Conservation (phyloP, 92 coral and sea anemone species). For the Epizoanthus illoricatus region DNA sequence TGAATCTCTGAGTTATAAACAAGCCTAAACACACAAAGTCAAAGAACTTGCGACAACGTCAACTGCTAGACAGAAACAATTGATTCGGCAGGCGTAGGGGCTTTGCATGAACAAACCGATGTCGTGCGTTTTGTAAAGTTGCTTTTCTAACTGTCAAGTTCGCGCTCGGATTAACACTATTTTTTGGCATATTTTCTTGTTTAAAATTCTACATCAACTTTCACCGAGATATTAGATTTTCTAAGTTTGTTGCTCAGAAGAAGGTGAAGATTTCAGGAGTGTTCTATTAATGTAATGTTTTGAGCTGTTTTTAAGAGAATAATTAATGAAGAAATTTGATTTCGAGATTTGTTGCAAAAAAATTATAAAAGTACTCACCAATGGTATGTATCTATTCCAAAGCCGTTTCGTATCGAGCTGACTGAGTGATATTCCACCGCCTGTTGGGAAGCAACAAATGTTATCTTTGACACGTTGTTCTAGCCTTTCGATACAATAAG, state of each 20-base stretch:
- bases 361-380: too few species aligned
- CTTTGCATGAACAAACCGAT: slow-evolving; percentile 8
- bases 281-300: neutral
- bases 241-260: neutral
- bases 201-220: neutral
- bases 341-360: too few species aligned
- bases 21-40: slow-evolving; percentile 18
- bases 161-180: slow-evolving; percentile 2
- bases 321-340: neutral
- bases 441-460: slow-evolving; percentile 5
- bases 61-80: slow-evolving; percentile 38
- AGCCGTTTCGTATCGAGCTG: neutral
- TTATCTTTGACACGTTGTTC: slow-evolving; percentile 37
- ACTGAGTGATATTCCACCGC: neutral
- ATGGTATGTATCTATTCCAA: too few species aligned
- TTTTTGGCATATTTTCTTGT: neutral
- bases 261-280: neutral
- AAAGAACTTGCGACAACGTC: slow-evolving; percentile 17
- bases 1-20: neutral
- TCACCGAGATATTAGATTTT: too few species aligned
- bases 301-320: slow-evolving; percentile 9
- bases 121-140: neutral
- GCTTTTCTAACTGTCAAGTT: slow-evolving; percentile 26
- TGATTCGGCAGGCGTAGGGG: neutral
- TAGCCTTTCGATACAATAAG: slow-evolving; percentile 21